These are phyloP conservation scores for Habroteleia sp. DNA, from an alignment of 2,888 invertebrate species.

Conservation along the genomic window DNA sequence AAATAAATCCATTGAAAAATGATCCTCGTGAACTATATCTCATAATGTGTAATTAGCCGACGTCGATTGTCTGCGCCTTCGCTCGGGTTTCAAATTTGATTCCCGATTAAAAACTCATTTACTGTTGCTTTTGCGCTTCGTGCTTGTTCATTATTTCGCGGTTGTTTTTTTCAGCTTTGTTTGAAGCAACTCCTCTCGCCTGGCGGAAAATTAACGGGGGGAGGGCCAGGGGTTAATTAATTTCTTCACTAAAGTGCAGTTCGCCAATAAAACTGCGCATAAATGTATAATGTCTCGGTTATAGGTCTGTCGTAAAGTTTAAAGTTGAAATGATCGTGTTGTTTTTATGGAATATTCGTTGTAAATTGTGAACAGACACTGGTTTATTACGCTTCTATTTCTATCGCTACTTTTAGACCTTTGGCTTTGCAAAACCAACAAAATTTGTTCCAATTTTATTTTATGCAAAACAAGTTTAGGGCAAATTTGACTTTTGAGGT, in stretches of 20 bases:
- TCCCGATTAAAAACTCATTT: not conserved
- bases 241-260: constrained; percentile 30
- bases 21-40: constrained; percentile 13
- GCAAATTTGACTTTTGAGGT: no score
- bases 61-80: constrained; percentile 21
- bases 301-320: constrained; percentile 28
- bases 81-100: constrained; percentile 5
- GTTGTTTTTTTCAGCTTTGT: constrained; percentile 10
- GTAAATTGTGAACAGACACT: no score
- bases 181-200: constrained; percentile 1
- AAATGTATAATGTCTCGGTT: constrained; percentile 34
- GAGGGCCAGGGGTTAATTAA: constrained; percentile 18
- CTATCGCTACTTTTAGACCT: no score
- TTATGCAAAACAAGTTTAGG: no score
- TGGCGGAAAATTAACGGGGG: constrained; percentile 17
- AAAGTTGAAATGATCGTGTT: constrained; percentile 25
- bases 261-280: constrained; percentile 36
- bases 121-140: not conserved
- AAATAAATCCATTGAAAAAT: constrained; percentile 49
- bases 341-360: constrained; percentile 27
- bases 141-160: constrained; percentile 8
- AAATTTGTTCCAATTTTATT: no score
- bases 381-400: no score
- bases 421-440: no score
- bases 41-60: constrained; percentile 24